Percentiles rank a stretch among this genome's conserved stretches.
Conservation (phyloP, 2,797 vertebrate species). For the Dendrocincla tyrannina region DNA sequence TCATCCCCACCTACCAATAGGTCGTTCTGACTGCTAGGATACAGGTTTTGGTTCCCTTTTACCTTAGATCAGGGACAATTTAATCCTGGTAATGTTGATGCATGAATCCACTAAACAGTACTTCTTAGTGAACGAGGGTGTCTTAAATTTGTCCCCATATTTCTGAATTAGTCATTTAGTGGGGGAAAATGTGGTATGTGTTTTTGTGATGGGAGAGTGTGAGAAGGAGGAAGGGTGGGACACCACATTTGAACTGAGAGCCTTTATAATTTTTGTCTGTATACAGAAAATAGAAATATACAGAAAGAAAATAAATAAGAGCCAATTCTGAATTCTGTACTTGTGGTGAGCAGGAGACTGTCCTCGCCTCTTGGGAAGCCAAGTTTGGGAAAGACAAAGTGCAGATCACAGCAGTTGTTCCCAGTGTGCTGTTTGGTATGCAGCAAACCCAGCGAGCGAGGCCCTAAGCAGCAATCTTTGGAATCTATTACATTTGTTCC, state of each 20-base stretch:
- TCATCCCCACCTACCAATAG: neutral
- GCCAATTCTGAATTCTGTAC: neutral
- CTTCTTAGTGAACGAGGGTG: neutral
- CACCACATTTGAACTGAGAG: neutral
- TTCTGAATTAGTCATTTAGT: neutral
- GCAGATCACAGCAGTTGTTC: neutral
- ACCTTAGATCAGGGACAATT: neutral
- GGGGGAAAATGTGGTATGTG: neutral
- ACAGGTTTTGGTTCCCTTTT: neutral
- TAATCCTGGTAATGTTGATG: neutral
- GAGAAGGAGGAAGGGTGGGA: neutral
- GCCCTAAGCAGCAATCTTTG: neutral
- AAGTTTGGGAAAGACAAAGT: neutral
- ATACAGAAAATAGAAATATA: neutral
- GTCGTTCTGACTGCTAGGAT: neutral
- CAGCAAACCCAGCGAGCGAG: neutral
- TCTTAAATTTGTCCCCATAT: neutral
- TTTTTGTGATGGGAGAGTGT: neutral
- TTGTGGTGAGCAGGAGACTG: neutral
- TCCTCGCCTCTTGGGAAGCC: neutral
- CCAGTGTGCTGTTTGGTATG: slow-evolving; percentile 18
- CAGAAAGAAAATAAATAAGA: neutral
- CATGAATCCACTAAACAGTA: neutral
- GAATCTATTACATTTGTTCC: slow-evolving; percentile 51
- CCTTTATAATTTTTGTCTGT: neutral